Conservation (phyloP, 2,797 vertebrate genomes). For the Cyclura pinguis region DNA sequence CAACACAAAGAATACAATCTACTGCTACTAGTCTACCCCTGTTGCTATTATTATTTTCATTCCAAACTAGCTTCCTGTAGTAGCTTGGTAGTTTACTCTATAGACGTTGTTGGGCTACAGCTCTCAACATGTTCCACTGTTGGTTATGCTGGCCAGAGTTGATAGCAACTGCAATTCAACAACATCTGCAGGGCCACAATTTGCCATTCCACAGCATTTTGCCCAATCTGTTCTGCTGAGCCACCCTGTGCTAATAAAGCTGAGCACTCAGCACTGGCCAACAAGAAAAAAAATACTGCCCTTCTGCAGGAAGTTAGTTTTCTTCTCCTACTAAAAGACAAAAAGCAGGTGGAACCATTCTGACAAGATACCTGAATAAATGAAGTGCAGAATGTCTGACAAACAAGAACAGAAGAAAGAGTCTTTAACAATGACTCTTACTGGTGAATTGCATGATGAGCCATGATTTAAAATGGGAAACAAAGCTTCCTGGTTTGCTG, state of each 20-base stretch:
- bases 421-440: constrained; percentile 93
- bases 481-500: constrained; percentile 72
- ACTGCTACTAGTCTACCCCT: not conserved
- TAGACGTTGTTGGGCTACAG: too few species aligned
- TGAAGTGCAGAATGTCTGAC: constrained; percentile 93
- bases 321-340: not conserved
- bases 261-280: not conserved
- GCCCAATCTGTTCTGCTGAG: not conserved
- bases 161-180: too few species aligned
- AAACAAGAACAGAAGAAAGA: constrained; percentile 89
- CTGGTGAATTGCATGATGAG: constrained; percentile 79
- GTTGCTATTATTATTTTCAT: not conserved
- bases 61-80: not conserved
- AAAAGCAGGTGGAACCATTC: constrained; percentile 55
- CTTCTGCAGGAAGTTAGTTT: not conserved
- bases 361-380: constrained; percentile 91
- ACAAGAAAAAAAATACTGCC: not conserved
- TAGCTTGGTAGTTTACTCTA: not conserved
- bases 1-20: not conserved
- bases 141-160: too few species aligned
- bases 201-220: not conserved
- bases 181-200: too few species aligned
- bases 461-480: constrained; percentile 72
- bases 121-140: too few species aligned
- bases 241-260: not conserved